Conservation (phyloP, 2,113 vertebrate species). For the Chionodraco myersi region DNA sequence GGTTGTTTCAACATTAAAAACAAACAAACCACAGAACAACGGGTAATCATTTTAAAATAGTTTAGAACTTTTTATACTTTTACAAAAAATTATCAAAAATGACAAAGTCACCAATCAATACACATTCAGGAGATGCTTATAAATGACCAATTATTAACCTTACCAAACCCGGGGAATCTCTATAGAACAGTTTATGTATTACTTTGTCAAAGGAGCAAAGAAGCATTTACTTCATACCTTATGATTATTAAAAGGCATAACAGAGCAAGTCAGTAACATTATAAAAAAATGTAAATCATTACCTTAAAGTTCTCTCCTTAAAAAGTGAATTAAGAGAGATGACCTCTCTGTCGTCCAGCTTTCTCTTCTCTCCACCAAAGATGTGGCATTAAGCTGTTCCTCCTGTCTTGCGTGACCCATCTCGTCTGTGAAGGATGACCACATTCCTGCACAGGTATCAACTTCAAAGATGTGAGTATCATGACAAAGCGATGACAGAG, state of each 20-base stretch:
- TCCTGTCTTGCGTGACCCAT: neutral
- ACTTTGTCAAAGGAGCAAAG: neutral
- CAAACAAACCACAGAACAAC: too few relatives aligned
- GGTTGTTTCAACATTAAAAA: too few relatives aligned
- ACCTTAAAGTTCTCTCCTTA: neutral
- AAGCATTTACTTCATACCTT: neutral
- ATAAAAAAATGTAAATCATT: neutral
- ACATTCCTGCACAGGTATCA: conserved; percentile 2
- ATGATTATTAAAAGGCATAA: neutral
- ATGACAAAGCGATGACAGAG: conserved; percentile 25
- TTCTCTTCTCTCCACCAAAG: neutral
- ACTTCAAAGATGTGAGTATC: conserved; percentile 6
- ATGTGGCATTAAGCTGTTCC: neutral
- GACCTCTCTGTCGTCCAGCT: neutral
- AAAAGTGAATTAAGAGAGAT: neutral
- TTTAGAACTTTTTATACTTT: too few relatives aligned
- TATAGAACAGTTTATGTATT: neutral
- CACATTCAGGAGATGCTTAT: neutral
- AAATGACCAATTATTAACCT: neutral
- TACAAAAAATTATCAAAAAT: too few relatives aligned
- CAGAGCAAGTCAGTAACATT: neutral
- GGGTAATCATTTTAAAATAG: too few relatives aligned
- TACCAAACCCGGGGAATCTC: neutral
- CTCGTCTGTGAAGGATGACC: neutral
- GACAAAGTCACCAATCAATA: neutral